Conservation (phyloP, 2,888 invertebrate genomes). For the Euzetes globulus region DNA sequence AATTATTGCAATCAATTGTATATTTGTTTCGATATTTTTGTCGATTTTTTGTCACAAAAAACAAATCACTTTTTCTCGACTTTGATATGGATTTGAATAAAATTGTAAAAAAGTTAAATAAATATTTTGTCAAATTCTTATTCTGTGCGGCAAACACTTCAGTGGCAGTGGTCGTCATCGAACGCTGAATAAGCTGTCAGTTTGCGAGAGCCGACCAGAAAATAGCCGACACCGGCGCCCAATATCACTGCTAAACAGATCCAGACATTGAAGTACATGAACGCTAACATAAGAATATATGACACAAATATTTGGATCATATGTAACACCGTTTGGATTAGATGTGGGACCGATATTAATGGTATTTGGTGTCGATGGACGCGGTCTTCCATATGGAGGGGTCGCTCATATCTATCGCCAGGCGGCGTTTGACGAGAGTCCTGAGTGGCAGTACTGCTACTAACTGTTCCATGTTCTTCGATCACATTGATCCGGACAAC, state of each 20-base stretch:
- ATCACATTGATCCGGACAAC: not conserved
- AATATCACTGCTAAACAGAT: constrained; percentile 78
- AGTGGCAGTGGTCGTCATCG: constrained; percentile 11
- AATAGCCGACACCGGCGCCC: constrained; percentile 85
- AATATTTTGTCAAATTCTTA: not conserved
- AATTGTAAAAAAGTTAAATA: not conserved
- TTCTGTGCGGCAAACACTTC: not conserved
- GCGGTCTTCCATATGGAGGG: not conserved
- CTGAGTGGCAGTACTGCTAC: constrained; percentile 1
- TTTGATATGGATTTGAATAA: not conserved
- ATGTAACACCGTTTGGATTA: constrained; percentile 77
- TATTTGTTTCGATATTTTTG: too few relatives aligned
- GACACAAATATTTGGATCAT: constrained; percentile 81
- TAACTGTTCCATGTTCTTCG: not conserved
- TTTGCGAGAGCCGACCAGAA: constrained; percentile 68
- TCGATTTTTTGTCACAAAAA: too few relatives aligned
- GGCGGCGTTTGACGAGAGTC: not conserved
- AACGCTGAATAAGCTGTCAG: constrained; percentile 61
- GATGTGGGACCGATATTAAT: constrained; percentile 52
- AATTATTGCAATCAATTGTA: too few relatives aligned
- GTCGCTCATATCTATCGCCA: not conserved
- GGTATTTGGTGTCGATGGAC: not conserved
- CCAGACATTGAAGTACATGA: constrained; percentile 96
- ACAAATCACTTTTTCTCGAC: too few relatives aligned
- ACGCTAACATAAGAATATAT: constrained; percentile 89